These are phyloP conservation scores for Protonemura montana DNA, from an alignment of 2,888 invertebrate genomes.

Conservation along the genomic window DNA sequence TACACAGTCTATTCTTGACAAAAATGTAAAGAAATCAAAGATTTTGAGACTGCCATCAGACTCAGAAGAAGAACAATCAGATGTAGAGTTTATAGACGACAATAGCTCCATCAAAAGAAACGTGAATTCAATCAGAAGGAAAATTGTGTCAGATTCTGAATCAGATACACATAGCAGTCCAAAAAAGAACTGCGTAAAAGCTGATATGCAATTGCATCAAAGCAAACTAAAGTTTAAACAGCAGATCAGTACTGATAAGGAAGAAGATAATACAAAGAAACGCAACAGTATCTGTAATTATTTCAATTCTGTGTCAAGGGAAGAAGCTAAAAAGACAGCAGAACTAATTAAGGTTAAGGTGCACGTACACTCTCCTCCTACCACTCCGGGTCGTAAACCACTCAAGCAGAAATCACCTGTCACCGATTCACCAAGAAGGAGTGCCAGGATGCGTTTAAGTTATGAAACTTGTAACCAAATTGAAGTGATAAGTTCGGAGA, in stretches of 20 bases:
- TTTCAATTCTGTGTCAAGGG: slow-evolving; percentile 64
- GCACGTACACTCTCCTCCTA: slow-evolving; percentile 45
- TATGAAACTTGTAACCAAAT: slow-evolving; percentile 40
- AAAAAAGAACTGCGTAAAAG: neutral
- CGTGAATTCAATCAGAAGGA: neutral
- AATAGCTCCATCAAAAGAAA: neutral
- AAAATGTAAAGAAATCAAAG: neutral
- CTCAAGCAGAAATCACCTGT: neutral
- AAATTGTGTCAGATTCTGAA: slow-evolving; percentile 40
- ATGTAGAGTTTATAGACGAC: neutral
- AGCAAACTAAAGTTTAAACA: slow-evolving; percentile 18
- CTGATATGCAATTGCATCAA: neutral
- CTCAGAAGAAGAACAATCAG: neutral
- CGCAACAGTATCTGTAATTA: slow-evolving; percentile 69
- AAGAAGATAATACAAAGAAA: slow-evolving; percentile 55
- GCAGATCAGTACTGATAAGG: neutral
- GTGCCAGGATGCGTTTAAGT: neutral
- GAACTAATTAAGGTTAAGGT: slow-evolving; percentile 46
- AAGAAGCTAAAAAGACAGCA: slow-evolving; percentile 50
- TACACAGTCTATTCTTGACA: neutral
- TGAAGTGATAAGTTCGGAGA: slow-evolving; percentile 36
- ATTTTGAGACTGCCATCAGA: neutral
- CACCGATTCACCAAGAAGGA: neutral
- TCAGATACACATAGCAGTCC: slow-evolving; percentile 34
- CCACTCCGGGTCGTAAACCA: slow-evolving; percentile 39